These are phyloP conservation scores for Percopsis transmontana DNA, from an alignment of 2,113 vertebrate species.

Conservation along the genomic window DNA sequence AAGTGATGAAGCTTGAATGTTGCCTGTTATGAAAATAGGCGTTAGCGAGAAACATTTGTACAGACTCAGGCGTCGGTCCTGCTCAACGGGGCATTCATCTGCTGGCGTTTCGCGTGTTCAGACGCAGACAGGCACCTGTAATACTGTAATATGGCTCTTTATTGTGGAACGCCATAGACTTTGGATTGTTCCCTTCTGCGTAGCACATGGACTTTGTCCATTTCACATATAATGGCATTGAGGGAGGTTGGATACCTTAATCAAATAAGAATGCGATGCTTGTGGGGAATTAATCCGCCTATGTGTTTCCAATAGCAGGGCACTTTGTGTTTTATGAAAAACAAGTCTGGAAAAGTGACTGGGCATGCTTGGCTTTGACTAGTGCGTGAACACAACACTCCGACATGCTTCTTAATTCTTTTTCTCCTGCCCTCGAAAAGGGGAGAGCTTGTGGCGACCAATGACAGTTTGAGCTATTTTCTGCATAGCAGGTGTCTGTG, in stretches of 20 bases:
- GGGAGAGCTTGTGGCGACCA: constrained; percentile 38
- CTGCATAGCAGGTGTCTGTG: constrained; percentile 71
- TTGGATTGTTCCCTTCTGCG: constrained; percentile 36
- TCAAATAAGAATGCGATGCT: constrained; percentile 51
- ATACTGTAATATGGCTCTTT: constrained; percentile 42
- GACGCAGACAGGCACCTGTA: constrained; percentile 39
- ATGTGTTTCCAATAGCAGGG: constrained; percentile 64
- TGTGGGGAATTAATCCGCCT: constrained; percentile 56
- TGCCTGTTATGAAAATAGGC: constrained; percentile 24
- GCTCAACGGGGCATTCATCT: constrained; percentile 20
- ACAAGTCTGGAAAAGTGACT: constrained; percentile 64
- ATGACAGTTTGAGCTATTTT: constrained; percentile 55
- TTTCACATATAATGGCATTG: constrained; percentile 64
- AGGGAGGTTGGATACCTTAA: constrained; percentile 55
- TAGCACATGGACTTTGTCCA: constrained; percentile 50
- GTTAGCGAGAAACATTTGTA: not conserved
- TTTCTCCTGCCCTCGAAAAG: constrained; percentile 23
- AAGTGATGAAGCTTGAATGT: constrained; percentile 38
- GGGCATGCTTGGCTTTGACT: constrained; percentile 53
- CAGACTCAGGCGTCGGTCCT: constrained; percentile 13
- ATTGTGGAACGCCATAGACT: constrained; percentile 43
- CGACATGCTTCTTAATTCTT: constrained; percentile 52
- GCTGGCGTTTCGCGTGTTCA: constrained; percentile 11
- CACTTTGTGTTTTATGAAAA: constrained; percentile 69
- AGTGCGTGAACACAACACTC: constrained; percentile 34